Conservation (phyloP, 37 sponge, comb jelly and placozoan genomes). For the Agelas oroides region DNA sequence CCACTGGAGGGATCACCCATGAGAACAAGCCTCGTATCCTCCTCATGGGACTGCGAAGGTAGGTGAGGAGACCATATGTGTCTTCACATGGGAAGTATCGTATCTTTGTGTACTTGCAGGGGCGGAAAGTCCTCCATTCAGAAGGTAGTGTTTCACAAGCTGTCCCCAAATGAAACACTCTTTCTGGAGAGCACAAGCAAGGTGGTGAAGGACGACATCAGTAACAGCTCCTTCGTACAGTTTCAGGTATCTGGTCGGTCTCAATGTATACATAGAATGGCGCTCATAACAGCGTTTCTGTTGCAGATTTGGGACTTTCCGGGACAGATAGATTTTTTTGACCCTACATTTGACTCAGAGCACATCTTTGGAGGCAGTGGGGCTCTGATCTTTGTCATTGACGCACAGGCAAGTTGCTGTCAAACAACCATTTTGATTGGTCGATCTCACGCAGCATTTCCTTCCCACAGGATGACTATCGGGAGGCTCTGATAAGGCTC, state of each 20-base stretch:
- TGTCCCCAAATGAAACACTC: conserved; percentile 97
- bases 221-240: conserved; percentile 94
- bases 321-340: conserved; percentile 95
- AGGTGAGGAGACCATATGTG: background rate
- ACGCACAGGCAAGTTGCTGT: conserved; percentile 76
- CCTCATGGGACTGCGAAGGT: conserved; percentile 92
- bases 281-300: no score
- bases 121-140: conserved; percentile 97
- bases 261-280: no score
- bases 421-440: no score
- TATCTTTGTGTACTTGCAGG: conserved; percentile 37
- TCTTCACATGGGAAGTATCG: no score
- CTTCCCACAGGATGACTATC: conserved; percentile 79
- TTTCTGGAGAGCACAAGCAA: conserved; percentile 98
- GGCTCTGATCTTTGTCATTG: conserved; percentile 95
- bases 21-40: conserved; percentile 86
- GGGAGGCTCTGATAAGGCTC: conserved; percentile 84
- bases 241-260: conserved; percentile 89
- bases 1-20: conserved; percentile 31
- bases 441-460: background rate
- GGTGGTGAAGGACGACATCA: conserved; percentile 93
- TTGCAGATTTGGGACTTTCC: conserved; percentile 97
- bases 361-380: conserved; percentile 88
- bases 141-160: conserved; percentile 98
- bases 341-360: conserved; percentile 90